Evolutionary conservation across 2,888 invertebrate species (phyloP).

Genomic region (Microplitis manilae): DNA sequence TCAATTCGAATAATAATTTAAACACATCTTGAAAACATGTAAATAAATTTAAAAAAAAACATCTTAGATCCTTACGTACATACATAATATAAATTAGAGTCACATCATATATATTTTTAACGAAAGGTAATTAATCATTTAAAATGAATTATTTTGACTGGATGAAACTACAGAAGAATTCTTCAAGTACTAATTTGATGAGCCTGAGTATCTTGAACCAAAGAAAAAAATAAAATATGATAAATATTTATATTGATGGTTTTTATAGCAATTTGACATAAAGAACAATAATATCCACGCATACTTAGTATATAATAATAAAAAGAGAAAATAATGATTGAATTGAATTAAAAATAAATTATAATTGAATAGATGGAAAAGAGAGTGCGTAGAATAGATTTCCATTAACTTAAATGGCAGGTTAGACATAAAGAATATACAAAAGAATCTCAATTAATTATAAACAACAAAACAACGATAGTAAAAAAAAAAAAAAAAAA

Average conservation of each 20-base stretch:
- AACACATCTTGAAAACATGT: no score
- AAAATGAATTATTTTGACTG: neutral
- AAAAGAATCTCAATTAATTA: slow-evolving; percentile 13
- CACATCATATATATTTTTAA: no score
- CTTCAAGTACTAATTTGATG: neutral
- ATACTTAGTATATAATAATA: neutral
- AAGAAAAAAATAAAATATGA: neutral
- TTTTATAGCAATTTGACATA: neutral
- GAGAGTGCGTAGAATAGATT: no score
- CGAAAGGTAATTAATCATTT: neutral
- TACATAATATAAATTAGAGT: no score
- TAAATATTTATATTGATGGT: neutral
- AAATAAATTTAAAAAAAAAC: no score
- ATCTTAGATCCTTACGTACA: no score
- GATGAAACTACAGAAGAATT: neutral
- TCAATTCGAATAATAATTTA: no score
- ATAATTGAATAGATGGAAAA: neutral
- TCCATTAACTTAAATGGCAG: no score
- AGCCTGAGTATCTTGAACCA: neutral
- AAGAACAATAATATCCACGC: neutral
- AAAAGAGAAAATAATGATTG: neutral
- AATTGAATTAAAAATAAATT: neutral
- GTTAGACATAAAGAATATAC: neutral
- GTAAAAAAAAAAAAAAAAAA: neutral
- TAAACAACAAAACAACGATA: neutral